Evolutionary conservation across 1,140 invertebrate species (phyloP).

Genomic region (Bombus superbus): DNA sequence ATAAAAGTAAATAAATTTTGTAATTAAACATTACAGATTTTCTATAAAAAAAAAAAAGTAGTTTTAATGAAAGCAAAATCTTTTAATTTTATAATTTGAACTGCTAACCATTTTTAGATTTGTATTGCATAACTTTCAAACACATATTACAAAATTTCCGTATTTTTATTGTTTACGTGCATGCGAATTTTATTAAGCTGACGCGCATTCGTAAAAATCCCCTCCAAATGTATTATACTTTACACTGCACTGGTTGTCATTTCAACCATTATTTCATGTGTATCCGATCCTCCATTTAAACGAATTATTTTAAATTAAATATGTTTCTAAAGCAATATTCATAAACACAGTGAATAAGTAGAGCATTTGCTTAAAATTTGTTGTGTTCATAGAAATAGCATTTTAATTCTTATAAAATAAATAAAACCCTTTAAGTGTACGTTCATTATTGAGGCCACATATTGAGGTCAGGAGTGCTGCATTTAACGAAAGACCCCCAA

Average conservation of each 20-base stretch:
- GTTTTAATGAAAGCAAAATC: not conserved
- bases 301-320: too few relatives aligned
- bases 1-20: not conserved
- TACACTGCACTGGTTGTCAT: conserved; percentile 1
- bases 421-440: conserved; percentile 11
- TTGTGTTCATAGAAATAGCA: conserved; percentile 15
- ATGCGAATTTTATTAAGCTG: not conserved
- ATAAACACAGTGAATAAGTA: not conserved
- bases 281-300: not conserved
- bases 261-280: conserved; percentile 2
- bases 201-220: conserved; percentile 21
- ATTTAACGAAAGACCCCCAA: conserved; percentile 29
- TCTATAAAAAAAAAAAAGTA: not conserved
- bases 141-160: not conserved
- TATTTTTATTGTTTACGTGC: not conserved
- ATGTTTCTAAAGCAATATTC: not conserved
- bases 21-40: not conserved
- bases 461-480: conserved; percentile 49
- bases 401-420: conserved; percentile 24
- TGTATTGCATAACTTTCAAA: not conserved
- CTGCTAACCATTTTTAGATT: not conserved
- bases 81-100: not conserved
- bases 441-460: conserved; percentile 40
- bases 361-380: not conserved
- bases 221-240: not conserved